phyloP scores from a whole-genome alignment of 1,140 invertebrate genomes.

The Phocides pigmalion region DNA sequence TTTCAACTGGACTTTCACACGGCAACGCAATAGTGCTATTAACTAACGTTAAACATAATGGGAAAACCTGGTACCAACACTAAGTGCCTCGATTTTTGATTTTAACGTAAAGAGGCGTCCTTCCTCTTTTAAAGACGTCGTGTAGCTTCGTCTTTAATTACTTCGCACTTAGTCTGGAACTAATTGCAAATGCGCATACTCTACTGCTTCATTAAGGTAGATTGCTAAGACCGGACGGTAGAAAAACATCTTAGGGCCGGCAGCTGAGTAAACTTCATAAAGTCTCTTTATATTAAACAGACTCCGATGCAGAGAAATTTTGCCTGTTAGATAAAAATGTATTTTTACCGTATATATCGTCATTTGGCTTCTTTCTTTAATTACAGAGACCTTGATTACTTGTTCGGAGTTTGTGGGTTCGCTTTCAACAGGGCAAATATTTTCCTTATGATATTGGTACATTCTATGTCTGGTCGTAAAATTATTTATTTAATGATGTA shows the following conservation, averaged over 20 bases:
- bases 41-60: constrained; percentile 54
- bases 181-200: constrained; percentile 47
- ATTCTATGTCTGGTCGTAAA: too few relatives aligned
- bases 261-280: constrained; percentile 25
- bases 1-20: constrained; percentile 64
- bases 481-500: too few relatives aligned
- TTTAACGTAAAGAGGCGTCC: constrained; percentile 20
- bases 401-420: too few relatives aligned
- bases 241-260: constrained; percentile 33
- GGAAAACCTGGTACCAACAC: constrained; percentile 50
- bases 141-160: constrained; percentile 27
- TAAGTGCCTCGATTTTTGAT: constrained; percentile 45
- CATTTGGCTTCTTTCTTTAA: too few relatives aligned
- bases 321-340: too few relatives aligned
- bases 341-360: too few relatives aligned
- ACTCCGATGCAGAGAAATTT: neutral
- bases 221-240: constrained; percentile 19
- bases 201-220: constrained; percentile 34
- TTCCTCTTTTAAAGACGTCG: constrained; percentile 28
- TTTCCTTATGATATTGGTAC: too few relatives aligned
- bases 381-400: too few relatives aligned
- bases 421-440: too few relatives aligned
- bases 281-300: neutral
- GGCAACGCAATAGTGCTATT: constrained; percentile 49
- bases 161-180: constrained; percentile 34